Conservation (phyloP, 1,140 invertebrate species). For the Aphelinus atriplicis region DNA sequence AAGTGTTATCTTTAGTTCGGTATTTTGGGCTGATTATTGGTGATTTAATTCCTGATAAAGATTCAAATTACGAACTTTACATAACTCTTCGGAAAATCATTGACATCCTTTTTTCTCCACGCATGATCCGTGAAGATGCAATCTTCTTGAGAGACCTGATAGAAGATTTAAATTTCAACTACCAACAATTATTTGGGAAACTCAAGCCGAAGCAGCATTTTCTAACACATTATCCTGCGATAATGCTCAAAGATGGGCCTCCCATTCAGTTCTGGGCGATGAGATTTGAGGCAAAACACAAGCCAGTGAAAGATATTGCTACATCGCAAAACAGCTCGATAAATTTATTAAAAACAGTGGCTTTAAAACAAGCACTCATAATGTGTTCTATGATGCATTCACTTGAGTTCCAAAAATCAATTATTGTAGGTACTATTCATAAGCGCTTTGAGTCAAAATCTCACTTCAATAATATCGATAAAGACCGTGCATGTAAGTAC, state of each 20-base stretch:
- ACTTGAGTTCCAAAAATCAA: too few relatives aligned
- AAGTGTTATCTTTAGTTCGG: not conserved
- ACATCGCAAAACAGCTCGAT: too few relatives aligned
- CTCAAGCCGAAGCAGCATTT: constrained; percentile 13
- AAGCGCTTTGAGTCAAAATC: too few relatives aligned
- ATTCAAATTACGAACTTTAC: constrained; percentile 1
- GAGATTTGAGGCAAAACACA: constrained; percentile 6
- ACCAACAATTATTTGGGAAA: not conserved
- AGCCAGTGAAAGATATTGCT: too few relatives aligned
- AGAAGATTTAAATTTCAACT: not conserved
- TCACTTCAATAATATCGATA: too few relatives aligned
- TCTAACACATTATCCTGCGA: not conserved
- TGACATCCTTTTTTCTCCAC: not conserved
- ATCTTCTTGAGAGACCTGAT: not conserved
- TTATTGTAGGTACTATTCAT: too few relatives aligned
- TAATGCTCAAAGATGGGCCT: constrained; percentile 8
- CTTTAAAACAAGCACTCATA: too few relatives aligned
- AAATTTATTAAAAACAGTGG: too few relatives aligned
- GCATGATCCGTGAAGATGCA: not conserved
- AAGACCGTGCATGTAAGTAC: too few relatives aligned
- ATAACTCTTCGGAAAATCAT: not conserved
- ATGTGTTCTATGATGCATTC: too few relatives aligned
- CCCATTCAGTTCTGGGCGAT: not conserved
- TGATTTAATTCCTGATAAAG: constrained; percentile 9
- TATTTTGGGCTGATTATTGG: constrained; percentile 12